Conservation (phyloP, 2,888 invertebrate genomes). For the Tethea ocularis region DNA sequence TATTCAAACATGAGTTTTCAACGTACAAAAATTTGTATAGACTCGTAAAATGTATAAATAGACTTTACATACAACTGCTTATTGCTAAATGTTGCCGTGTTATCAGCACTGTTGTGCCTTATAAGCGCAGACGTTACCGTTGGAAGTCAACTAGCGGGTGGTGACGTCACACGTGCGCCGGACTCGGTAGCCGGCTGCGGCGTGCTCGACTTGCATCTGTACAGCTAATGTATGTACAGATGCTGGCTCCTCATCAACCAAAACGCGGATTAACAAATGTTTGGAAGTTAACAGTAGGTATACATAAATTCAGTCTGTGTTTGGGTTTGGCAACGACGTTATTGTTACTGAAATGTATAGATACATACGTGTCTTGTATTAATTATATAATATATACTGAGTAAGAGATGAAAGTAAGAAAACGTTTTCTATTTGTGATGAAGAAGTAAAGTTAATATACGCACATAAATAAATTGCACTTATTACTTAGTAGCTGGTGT, state of each 20-base stretch:
- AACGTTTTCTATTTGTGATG: conserved; percentile 51
- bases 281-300: conserved; percentile 68
- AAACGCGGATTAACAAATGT: conserved; percentile 43
- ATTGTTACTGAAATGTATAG: conserved; percentile 52
- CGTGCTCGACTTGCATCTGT: not conserved
- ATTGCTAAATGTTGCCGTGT: conserved; percentile 78
- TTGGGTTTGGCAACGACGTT: conserved; percentile 79
- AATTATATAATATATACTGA: conserved; percentile 13
- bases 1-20: conserved; percentile 74
- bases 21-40: conserved; percentile 83
- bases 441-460: conserved; percentile 10
- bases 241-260: conserved; percentile 15
- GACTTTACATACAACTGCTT: conserved; percentile 82
- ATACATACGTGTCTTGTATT: conserved; percentile 33
- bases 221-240: not conserved
- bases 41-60: conserved; percentile 83
- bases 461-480: conserved; percentile 1
- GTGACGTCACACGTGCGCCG: conserved; percentile 27
- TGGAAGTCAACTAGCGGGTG: conserved; percentile 37
- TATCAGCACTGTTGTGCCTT: conserved; percentile 44
- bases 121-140: conserved; percentile 39
- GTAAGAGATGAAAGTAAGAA: not conserved
- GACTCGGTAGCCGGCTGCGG: conserved; percentile 17
- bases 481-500: conserved; percentile 4
- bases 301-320: conserved; percentile 80